These are phyloP conservation scores for Linnaemya vulpina DNA, from an alignment of 2,888 invertebrate species.

Conservation along the genomic window DNA sequence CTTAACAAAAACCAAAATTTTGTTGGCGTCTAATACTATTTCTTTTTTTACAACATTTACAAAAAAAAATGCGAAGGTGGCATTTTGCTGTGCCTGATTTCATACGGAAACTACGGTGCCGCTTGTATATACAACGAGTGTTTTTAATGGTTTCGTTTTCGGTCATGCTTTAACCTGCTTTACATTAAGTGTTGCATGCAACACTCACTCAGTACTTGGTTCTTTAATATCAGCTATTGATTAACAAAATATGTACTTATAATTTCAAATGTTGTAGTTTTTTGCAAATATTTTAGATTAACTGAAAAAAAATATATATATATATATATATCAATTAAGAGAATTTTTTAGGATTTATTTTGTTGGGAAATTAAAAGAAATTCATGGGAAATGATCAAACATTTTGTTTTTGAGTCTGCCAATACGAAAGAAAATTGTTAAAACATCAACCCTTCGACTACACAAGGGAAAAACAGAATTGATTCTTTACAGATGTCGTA, in stretches of 20 bases:
- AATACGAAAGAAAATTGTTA: too few species aligned
- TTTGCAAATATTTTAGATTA: too few species aligned
- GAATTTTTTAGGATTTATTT: too few species aligned
- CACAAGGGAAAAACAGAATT: too few species aligned
- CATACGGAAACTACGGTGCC: background rate
- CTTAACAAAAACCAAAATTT: background rate
- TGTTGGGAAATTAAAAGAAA: too few species aligned
- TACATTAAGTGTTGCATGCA: slow-evolving; percentile 59
- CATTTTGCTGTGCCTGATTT: slow-evolving; percentile 28
- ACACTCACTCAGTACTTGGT: slow-evolving; percentile 32
- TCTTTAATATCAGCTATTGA: background rate
- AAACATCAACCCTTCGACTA: too few species aligned
- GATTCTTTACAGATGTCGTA: too few species aligned
- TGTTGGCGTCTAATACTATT: slow-evolving; percentile 39
- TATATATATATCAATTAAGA: too few species aligned
- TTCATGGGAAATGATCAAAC: too few species aligned
- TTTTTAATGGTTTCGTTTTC: slow-evolving; percentile 39
- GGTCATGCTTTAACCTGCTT: slow-evolving; percentile 62
- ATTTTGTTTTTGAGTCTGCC: too few species aligned
- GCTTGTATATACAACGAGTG: background rate
- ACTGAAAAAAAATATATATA: too few species aligned
- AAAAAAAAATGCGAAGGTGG: slow-evolving; percentile 52
- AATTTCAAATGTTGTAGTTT: background rate
- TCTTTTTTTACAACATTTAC: background rate
- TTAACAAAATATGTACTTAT: background rate